Base-by-base conservation (phyloP, 2,113 vertebrate species). In the Pachyramphus minor region DNA sequence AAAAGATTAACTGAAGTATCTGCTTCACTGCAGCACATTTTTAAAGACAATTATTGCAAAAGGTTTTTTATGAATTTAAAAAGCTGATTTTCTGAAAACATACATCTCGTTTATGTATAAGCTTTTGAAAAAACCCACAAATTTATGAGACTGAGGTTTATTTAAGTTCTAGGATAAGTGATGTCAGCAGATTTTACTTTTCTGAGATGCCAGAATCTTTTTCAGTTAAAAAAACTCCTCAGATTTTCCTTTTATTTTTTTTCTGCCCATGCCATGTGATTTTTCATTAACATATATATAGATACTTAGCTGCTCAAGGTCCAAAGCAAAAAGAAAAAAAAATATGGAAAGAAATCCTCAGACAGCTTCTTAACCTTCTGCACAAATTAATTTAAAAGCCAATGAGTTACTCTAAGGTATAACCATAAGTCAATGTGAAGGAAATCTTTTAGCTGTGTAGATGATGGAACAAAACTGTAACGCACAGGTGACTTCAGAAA, bases 351-450 rank as follows among this genome's bases (percentile, higher is more conserved):
- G 8, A 73, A 69, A 12, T 5, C 6, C 20, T 49, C 37, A 76
- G 35, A 69, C 10, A 25, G 8, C 17, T 62, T 74, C 59, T 87
- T 93, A 96, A 92, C 33, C 39, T 95, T 94, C 44, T 87, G 33
- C 39, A 94, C 50, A 47, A 28, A 85, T 84, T 79, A 86, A 92
- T 86, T 92, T 92, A 92, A 92, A 89, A 92, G 58, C 31, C 74
- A 78, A 55, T 72, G 74, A 84, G 56, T 87, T 89, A 82, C 41
- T 92, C 14, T 42, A 37, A 77, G 52, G 42, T 77, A 91, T 71
- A 92, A 84, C 49, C 20, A 52, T 93, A 91, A 90, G 72, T 93
- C 93, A 93, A 55, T n/a, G 53, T 79, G 69, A 95, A 89, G 56
- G 75, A 95, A 95, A 90, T 86, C 68, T 85, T 91, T 83, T 84